Base-by-base conservation (phyloP, 1,140 invertebrate genomes). In the Adoxophyes honmai region DNA sequence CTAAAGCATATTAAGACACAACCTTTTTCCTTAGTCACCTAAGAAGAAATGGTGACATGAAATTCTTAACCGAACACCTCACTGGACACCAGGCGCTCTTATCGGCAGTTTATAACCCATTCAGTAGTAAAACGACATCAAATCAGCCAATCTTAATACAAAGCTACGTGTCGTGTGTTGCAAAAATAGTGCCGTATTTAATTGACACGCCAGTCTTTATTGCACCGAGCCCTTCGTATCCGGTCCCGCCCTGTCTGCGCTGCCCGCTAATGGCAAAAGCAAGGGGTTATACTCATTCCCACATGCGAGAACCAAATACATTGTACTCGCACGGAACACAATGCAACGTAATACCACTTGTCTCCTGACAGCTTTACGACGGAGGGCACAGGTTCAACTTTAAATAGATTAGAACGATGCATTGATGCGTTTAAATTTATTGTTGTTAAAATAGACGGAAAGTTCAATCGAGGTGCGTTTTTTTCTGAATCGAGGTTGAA, bases 181-280 rank as follows among this genome's bases (percentile, higher is more conserved):
- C 18, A 48, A 16, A 18, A 33, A n/a, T n/a, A 21, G 18, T 18
- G 9, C 21, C 18, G 42, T 48, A 28, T 48, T 48, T 48, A 48
- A 48, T 48, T 48, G 42, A 28, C 42, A 21, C 36, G 21, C 21
- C 51, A 15, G 51, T 35, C 28, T 34, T 52, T 35, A 52, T 52
- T 16, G 39, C 55, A 66, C 54, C 57, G n/a, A 56, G 63, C 65
- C 70, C 70, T 76, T 55, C 52, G 60, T 57, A 71, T 83, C 80
- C 80, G 74, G 80, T 75, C 78, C 60, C 78, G 62, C 80, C 79
- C 76, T 70, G 74, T 68, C 73, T 72, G 69, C 57, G 67, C 73
- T 72, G 69, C 57, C 58, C 59, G 67, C 65, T 81, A 81, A 81
- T 81, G 73, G 64, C 61, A 48, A 61, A 66, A 60, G 51, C 36